Conservation (phyloP, 92 coral and sea anemone genomes). For the Hydrozoanthus gracilis region DNA sequence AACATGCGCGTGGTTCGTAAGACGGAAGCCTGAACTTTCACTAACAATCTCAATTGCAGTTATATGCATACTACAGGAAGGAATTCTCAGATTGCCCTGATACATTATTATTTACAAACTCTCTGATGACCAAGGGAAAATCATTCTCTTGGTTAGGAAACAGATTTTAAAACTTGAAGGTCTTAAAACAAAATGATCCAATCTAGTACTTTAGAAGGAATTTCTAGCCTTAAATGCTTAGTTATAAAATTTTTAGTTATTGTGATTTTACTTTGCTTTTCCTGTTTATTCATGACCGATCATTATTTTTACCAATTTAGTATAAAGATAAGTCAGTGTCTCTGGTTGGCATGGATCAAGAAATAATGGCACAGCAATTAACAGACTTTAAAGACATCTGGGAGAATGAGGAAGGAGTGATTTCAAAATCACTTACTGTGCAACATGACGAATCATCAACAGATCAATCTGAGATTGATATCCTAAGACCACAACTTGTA, state of each 20-base stretch:
- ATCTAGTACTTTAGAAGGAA: no score
- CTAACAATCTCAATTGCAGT: no score
- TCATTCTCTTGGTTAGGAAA: no score
- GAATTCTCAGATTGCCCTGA: no score
- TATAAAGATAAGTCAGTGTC: conserved; percentile 44
- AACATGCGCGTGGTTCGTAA: no score
- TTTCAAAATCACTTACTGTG: neutral
- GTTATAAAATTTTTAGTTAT: neutral
- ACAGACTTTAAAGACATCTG: conserved; percentile 67
- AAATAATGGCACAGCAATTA: conserved; percentile 75
- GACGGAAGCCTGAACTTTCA: no score
- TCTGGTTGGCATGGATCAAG: conserved; percentile 79
- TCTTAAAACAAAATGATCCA: no score
- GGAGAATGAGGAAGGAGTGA: conserved; percentile 8
- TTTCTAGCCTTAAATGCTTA: no score
- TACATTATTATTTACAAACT: no score
- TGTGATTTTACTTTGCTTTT: neutral
- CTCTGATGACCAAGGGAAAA: no score
- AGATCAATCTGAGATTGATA: conserved; percentile 39
- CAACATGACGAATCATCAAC: conserved; percentile 6
- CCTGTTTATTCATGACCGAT: neutral
- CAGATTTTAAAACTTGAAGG: no score
- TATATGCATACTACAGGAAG: no score
- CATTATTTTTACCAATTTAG: neutral
- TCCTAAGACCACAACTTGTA: conserved; percentile 75